Base-by-base conservation (phyloP, 2,797 vertebrate species). In the Liparis tanakae region DNA sequence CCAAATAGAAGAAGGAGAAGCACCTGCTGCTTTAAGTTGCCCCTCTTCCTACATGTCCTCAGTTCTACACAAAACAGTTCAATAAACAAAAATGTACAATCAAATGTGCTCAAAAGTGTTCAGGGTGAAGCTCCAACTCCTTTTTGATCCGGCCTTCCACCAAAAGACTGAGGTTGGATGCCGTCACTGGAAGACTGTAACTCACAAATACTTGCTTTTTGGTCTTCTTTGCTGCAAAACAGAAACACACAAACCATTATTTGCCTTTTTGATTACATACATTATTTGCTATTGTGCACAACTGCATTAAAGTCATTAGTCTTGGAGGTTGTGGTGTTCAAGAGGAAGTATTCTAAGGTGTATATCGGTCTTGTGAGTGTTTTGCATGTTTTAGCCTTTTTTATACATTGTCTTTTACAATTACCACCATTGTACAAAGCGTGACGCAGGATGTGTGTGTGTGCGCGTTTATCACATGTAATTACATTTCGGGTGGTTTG, bases 191-290 rank as follows among this genome's bases (percentile, higher is more conserved):
- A 53, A 99, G 92, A 70, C 96, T 98, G 88, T 97, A 96, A 87
- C 98, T 99, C 87, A 97, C 96, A 90, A 96, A 99, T 57, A 99
- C 94, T 89, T 99, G 98, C 74, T 98, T 99, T 90, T 95, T 96
- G 3, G 97, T 99, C 94, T 96, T 98, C 95, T 96, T 97, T 81
- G 98, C 98, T 99, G 91, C 41, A 73, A 84, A 77, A 51, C 18
- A 76, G 64, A 67, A 37, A 61, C 6, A 74, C 36, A 67, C 1
- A 68, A 8, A 61, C 6, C n/a, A 8, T 59, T 53, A 33, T 30
- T 39, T 71, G 36, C 73, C 12, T 12, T 59, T 37, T 14, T 41
- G 3, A 36, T 22, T 18, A 20, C 4, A 37, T 9, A 62, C 8
- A 41, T 25, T 1, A 2, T 30, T 53, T 30, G 12, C 30, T 41